Evolutionary conservation across 2,888 invertebrate species (phyloP), one percentile per base, ranked within the genome.

Genomic region (Neoitamus cyanurus): DNA sequence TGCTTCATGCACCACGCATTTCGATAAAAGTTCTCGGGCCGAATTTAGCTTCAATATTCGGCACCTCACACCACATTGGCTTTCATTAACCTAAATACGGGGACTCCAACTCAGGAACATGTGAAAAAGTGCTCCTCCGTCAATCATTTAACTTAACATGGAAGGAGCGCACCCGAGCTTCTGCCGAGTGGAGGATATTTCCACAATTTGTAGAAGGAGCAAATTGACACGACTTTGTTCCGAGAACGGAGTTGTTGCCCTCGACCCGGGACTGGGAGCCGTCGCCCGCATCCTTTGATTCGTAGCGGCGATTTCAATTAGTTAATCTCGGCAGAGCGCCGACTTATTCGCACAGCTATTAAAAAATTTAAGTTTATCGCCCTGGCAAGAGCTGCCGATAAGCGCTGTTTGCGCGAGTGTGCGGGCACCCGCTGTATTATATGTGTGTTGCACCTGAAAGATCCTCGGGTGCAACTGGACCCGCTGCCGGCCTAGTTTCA

Each of bases 61-160:
- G 58, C 15, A 25, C 58, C 11, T 58, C 58, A 58, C 58, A 58
- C 58, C 58, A 58, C 25, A 58, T 58, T 58, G n/a, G 58, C 15
- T 58, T 58, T 58, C 58, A 58, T 58, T 58, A 58, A 58, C 58
- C 58, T 58, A 58, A 58, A 58, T 58, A 58, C 58, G 58, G 58
- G n/a, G 37, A 42, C 37, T 13, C 37, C 37, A n/a, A 42, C 5
- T 42, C 42, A n/a, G 42, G 25, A 58, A 20, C 15, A 58, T 58
- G 58, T 58, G 58, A 58, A 58, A 48, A 58, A 58, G 58, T 20
- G 15, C 58, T 25, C 25, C 37, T 34, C 58, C 58, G 25, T 58
- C 58, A 58, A 15, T 58, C 58, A 25, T 15, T 25, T 20, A 9
- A 7, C n/a, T 34, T 34, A 34, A 34, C 34, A 58, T 25, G 58